These are phyloP conservation scores for Eilema caniola DNA, from an alignment of 2,888 invertebrate genomes.

Conservation along the genomic window DNA sequence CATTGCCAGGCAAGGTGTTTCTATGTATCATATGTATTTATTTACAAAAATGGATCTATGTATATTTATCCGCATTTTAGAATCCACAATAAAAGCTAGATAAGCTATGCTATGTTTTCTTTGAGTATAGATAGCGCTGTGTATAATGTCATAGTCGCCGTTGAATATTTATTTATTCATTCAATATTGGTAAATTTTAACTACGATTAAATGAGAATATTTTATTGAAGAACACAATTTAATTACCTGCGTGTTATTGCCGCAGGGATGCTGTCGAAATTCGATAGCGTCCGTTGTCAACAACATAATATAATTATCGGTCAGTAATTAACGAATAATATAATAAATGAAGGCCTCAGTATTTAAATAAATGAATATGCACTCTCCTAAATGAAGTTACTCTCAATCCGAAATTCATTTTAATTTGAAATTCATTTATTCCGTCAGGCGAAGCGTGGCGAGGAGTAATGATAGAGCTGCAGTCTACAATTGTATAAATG, in stretches of 20 bases:
- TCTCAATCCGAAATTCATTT: constrained; percentile 5
- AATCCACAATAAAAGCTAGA: too few relatives aligned
- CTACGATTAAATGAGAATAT: not conserved
- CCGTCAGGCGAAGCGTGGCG: not conserved
- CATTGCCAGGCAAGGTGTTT: too few relatives aligned
- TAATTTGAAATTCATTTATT: constrained; percentile 5
- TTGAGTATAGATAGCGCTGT: too few relatives aligned
- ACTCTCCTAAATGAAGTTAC: constrained; percentile 8
- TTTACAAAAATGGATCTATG: too few relatives aligned
- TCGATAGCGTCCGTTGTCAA: not conserved
- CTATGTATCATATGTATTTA: too few relatives aligned
- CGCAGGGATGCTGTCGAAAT: not conserved
- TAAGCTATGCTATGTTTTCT: too few relatives aligned
- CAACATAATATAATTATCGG: not conserved
- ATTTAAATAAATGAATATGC: constrained; percentile 10
- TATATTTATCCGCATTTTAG: too few relatives aligned
- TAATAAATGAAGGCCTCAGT: not conserved
- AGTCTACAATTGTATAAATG: constrained; percentile 4
- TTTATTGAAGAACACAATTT: not conserved
- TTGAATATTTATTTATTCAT: too few relatives aligned
- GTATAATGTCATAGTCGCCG: too few relatives aligned
- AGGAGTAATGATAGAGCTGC: not conserved
- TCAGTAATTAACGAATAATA: not conserved
- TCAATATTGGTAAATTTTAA: not conserved
- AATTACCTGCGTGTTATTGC: not conserved